Evolutionary conservation across 2,888 invertebrate species (phyloP).

Genomic region (Antheraea yamamai): DNA sequence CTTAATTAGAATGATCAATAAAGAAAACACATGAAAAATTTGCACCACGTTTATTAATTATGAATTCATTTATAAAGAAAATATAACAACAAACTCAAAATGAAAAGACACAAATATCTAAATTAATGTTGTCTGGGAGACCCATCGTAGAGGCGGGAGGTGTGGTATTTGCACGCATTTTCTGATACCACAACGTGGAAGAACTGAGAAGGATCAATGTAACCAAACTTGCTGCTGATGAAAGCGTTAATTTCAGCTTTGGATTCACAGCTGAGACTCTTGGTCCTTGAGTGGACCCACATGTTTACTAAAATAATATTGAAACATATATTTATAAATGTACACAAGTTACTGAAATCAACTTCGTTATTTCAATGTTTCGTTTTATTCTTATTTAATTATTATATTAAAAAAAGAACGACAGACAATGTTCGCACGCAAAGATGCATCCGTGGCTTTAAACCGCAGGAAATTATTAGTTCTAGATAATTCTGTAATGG

Average conservation of each 20-base stretch:
- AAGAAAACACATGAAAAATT: neutral
- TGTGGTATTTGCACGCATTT: neutral
- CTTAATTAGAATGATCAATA: neutral
- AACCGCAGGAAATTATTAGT: neutral
- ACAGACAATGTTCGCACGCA: neutral
- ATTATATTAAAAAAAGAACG: neutral
- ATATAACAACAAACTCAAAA: neutral
- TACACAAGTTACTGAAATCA: neutral
- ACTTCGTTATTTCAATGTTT: neutral
- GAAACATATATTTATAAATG: neutral
- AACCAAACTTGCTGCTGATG: neutral
- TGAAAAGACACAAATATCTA: neutral
- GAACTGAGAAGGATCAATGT: neutral
- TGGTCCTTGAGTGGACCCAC: neutral
- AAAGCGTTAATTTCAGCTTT: neutral
- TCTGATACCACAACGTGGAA: neutral
- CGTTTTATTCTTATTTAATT: neutral
- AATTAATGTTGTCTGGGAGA: neutral
- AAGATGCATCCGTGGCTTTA: neutral
- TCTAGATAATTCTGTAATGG: neutral
- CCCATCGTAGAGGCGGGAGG: neutral
- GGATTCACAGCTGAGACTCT: neutral
- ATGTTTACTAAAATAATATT: neutral
- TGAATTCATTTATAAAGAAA: neutral
- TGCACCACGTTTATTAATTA: neutral